Evolutionary conservation across 37 sponge, comb jelly and placozoan genomes (phyloP), one percentile per base, ranked within the genome.

Genomic region (Chondrosia reniformis): DNA sequence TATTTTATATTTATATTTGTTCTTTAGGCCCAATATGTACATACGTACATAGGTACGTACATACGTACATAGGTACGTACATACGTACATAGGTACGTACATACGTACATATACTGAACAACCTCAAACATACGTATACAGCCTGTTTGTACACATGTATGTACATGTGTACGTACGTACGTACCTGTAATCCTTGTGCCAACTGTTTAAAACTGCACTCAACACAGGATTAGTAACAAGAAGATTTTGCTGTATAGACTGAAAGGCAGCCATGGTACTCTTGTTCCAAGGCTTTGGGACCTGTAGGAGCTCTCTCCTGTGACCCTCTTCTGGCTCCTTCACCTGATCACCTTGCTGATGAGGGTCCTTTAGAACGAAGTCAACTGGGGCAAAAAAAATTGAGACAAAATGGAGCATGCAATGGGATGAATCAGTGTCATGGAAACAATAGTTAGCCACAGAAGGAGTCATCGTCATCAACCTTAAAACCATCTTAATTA

Each of bases 281-380:
- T 91, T 86, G 55, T 63, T 80, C 99, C 99, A 97, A 7, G 95
- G 95, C 77, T 94, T 97, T 31, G 99, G 95, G 25, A 92, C 90
- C 55, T 49, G 44, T 24, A 80, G 84, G 62, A 39, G 86, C 82
- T 93, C 97, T 49, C 56, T 76, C 52, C 86, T 85, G 80, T 87
- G 84, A 19, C 89, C 78, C 28, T 81, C 67, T n/a, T 75, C 59
- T 0, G 75, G 44, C 10, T 74, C 66, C 7, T 32, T 24, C 2
- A 69, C 76, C 38, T 63, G 65, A 49, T 84, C 79, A 21, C 83
- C 74, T 46, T 87, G 87, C 69, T 79, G 83, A 27, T 88, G 87
- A 25, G 99, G 99, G 66, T 97, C 99, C 79, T 85, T 92, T 76
- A 97, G 74, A 7, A 97, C 99, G 81, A 97, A 97, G 80, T 97